These are phyloP conservation scores for Neodon shergylaensis DNA, from an alignment of 2,113 vertebrate species.

Conservation along the genomic window DNA sequence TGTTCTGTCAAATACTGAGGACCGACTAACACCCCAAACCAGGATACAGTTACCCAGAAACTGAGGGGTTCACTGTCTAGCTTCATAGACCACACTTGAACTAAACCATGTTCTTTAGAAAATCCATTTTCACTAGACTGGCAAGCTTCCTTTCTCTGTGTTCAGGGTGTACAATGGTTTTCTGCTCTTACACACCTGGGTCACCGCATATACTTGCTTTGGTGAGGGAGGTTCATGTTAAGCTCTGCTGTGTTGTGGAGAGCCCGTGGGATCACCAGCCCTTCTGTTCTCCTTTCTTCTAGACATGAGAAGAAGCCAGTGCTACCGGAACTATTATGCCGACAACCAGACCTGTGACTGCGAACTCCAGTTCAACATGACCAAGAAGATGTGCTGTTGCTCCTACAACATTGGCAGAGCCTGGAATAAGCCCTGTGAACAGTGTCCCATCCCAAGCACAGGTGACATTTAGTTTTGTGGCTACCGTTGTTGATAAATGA, in stretches of 20 bases:
- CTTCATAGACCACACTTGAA: not conserved
- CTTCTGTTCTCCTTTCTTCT: not conserved
- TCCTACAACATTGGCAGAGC: conserved; percentile 98
- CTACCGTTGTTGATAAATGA: not conserved
- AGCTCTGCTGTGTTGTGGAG: not conserved
- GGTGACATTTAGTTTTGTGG: conserved; percentile 81
- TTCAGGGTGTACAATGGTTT: not conserved
- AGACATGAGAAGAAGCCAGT: conserved; percentile 99
- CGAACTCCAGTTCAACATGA: conserved; percentile 97
- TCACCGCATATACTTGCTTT: not conserved
- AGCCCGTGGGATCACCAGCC: not conserved
- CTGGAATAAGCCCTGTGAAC: conserved; percentile 97
- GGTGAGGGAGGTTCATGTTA: not conserved
- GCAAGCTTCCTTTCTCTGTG: not conserved
- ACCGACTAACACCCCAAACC: not conserved
- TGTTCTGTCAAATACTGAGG: not conserved
- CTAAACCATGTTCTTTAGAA: conserved; percentile 1
- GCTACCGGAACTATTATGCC: conserved; percentile 95
- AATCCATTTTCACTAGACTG: not conserved
- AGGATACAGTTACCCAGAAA: not conserved
- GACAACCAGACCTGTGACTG: conserved; percentile 96
- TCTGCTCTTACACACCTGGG: not conserved
- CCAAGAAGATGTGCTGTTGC: conserved; percentile 99
- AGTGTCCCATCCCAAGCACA: conserved; percentile 95
- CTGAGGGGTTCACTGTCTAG: not conserved